Evolutionary conservation across 1,140 invertebrate genomes (phyloP).

Genomic region (Plutomurus gul): DNA sequence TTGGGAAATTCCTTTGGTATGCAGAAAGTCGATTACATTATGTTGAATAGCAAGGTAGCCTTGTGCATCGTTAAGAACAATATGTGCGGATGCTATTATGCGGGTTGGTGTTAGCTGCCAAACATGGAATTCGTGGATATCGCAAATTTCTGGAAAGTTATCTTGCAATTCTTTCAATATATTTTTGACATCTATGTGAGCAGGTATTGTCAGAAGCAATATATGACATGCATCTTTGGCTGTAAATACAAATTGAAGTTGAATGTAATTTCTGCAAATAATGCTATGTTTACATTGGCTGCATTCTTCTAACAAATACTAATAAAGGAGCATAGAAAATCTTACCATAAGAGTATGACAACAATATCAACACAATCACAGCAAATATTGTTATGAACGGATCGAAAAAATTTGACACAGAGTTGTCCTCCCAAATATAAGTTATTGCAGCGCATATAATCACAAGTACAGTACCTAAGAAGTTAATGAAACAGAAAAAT

Average conservation of each 20-base stretch:
- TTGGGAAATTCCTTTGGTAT: constrained; percentile 73
- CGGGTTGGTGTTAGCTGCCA: constrained; percentile 75
- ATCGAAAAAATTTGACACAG: constrained; percentile 61
- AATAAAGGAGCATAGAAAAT: neutral
- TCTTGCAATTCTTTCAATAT: constrained; percentile 62
- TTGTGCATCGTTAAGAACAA: constrained; percentile 70
- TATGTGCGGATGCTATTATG: constrained; percentile 74
- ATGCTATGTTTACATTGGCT: neutral
- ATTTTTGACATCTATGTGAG: constrained; percentile 70
- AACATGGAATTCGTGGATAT: constrained; percentile 80
- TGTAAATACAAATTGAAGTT: constrained; percentile 58
- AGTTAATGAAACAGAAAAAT: too few relatives aligned
- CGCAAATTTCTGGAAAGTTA: constrained; percentile 77
- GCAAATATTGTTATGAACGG: constrained; percentile 71
- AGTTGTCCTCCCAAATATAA: neutral
- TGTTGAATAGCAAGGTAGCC: constrained; percentile 56
- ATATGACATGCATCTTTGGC: constrained; percentile 79
- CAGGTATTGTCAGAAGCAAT: constrained; percentile 78
- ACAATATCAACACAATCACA: constrained; percentile 64
- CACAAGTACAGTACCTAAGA: constrained; percentile 67
- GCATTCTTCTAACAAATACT: neutral
- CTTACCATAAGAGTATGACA: constrained; percentile 70
- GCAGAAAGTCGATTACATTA: constrained; percentile 66
- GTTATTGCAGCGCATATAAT: constrained; percentile 69
- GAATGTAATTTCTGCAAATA: constrained; percentile 15